Conservation (phyloP, 2,888 invertebrate genomes). For the Scaptodrosophila latifasciaeformis region DNA sequence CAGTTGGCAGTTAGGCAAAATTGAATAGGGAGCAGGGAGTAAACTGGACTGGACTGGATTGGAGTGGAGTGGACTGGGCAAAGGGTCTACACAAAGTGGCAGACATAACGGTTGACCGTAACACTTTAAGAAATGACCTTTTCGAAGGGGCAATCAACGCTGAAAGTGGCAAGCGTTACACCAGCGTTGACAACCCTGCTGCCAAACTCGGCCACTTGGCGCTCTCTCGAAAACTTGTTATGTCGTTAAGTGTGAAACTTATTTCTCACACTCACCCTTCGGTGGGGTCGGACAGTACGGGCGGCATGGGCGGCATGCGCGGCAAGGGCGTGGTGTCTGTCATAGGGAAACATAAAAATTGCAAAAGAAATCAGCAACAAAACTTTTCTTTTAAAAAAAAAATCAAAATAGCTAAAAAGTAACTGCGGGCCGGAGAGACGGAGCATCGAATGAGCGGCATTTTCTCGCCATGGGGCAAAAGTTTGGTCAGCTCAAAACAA, state of each 20-base stretch:
- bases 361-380: conserved; percentile 67
- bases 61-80: too few species aligned
- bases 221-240: conserved; percentile 58
- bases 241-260: conserved; percentile 69
- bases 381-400: conserved; percentile 48
- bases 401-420: conserved; percentile 68
- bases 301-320: conserved; percentile 12
- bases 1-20: conserved; percentile 21
- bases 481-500: conserved; percentile 29
- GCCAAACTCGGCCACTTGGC: conserved; percentile 26
- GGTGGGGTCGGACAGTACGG: conserved; percentile 5
- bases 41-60: too few species aligned
- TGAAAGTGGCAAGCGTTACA: conserved; percentile 4
- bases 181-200: conserved; percentile 6
- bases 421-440: conserved; percentile 18
- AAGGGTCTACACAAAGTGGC: conserved; percentile 1
- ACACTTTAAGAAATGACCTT: conserved; percentile 3
- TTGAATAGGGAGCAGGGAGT: background rate
- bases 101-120: conserved; percentile 32
- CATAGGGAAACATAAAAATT: conserved; percentile 45
- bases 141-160: conserved; percentile 5
- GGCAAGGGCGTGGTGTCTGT: background rate
- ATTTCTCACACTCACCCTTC: conserved; percentile 61
- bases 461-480: conserved; percentile 30
- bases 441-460: conserved; percentile 1